Evolutionary conservation across 2,888 invertebrate species (phyloP), one percentile per base, ranked within the genome.

Genomic region (Meliscaeva auricollis): DNA sequence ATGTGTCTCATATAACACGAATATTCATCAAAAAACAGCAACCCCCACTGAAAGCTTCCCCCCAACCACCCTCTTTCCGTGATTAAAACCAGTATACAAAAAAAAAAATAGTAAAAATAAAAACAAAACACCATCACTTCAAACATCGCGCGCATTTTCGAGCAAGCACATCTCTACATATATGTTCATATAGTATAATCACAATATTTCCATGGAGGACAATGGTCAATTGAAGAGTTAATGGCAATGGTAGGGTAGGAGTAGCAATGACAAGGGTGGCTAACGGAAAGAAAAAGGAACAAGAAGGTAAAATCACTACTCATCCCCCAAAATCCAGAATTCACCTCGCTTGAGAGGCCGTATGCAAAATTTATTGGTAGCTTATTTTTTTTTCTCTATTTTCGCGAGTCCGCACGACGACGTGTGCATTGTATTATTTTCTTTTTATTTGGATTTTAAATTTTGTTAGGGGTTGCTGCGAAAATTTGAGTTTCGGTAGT

Each of bases 161-260:
- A 69, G 62, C 76, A 81, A 35, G 73, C 73, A 48, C 66, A 66
- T 48, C 80, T 20, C 13, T 32, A 26, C 7, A 62, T 2, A 1
- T n/a, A 38, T n/a, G n/a, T n/a, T n/a, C 38, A 60, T 15, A 9
- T 32, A 60, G 1, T 73, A 85, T 85, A 85, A 85, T 85, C 85
- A 81, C 75, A 85, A 85, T 81, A 85, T 85, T 85, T 85, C 85
- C 76, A 85, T 85, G 85, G 85, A 73, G 81, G 85, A 85, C 85
- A 85, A 85, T 85, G 85, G 85, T 85, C 85, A 85, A 85, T 85
- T 81, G 85, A 85, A 81, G 85, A 85, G 81, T 85, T 85, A 85
- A 85, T 81, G 85, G 85, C 81, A 77, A 81, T 73, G 62, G 66
- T 46, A n/a, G 54, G 66, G 15, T 15, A 20, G 70, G 54, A 44